Evolutionary conservation across 2,113 vertebrate genomes (phyloP), one percentile per base, ranked within the genome.

Genomic region (Crotalus horridus): DNA sequence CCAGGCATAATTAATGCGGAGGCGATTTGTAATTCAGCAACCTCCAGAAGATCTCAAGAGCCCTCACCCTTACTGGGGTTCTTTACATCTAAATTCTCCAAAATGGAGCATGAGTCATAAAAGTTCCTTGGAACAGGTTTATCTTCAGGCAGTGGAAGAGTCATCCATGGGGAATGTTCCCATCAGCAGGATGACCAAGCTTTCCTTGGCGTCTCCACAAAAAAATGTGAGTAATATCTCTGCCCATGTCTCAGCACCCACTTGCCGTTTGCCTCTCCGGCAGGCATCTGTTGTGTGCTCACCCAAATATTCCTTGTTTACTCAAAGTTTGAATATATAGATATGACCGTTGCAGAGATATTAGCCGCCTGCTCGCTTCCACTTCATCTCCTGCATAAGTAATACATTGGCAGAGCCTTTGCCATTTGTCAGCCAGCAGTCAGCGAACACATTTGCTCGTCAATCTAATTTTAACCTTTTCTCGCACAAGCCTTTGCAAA

Each of bases 401-500:
- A 97, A 98, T 96, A 95, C 91, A 0, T 96, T 98, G 97, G 98
- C 97, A 98, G 98, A 97, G 96, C 97, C 69, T 98, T 97, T 97
- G 96, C 97, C 97, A 98, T 98, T 98, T 98, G 98, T 98, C 98
- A 98, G 97, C 97, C 97, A 97, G 98, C 97, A 98, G 97, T 97
- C 97, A 97, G 97, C 95, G 97, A 96, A 96, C 98, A 98, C 97
- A 98, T 98, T 98, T 97, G 97, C 97, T 98, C 97, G 97, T 98
- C 98, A 98, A 97, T 98, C 98, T 98, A 98, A 97, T 97, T 96
- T 97, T 98, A 98, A 98, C 98, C 97, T 97, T 98, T 98, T 96
- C 97, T 97, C 97, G 92, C 97, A 94, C 58, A 1, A 95, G 97
- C 98, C 96, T 96, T 98, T 98, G 97, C 97, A 97, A 97, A 98